Evolutionary conservation across 1,140 invertebrate species (phyloP).

Genomic region (Magallana gigas): DNA sequence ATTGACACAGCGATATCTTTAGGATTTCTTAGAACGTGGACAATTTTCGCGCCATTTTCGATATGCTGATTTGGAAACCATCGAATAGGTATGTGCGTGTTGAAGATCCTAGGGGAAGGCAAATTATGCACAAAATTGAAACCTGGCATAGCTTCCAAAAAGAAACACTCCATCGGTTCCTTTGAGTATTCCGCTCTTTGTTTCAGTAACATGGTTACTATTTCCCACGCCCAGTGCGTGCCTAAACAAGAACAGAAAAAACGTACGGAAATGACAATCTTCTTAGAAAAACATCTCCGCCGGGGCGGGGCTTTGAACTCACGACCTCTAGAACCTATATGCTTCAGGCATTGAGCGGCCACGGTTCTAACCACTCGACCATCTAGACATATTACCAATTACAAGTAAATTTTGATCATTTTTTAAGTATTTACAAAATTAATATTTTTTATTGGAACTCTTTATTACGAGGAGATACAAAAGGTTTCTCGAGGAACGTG

Average conservation of each 20-base stretch:
- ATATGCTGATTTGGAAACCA: constrained; percentile 47
- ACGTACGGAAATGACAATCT: too few species aligned
- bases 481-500: too few species aligned
- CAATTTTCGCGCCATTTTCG: constrained; percentile 49
- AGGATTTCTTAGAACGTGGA: constrained; percentile 60
- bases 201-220: constrained; percentile 45
- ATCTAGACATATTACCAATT: too few species aligned
- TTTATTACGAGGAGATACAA: too few species aligned
- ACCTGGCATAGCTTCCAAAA: constrained; percentile 52
- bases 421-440: too few species aligned
- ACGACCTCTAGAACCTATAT: too few species aligned
- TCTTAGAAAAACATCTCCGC: too few species aligned
- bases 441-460: too few species aligned
- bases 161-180: constrained; percentile 45
- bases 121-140: constrained; percentile 38
- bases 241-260: constrained; percentile 22
- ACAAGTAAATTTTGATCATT: too few species aligned
- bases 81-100: constrained; percentile 54
- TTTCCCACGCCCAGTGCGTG: constrained; percentile 53
- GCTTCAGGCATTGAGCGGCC: too few species aligned
- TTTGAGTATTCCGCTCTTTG: constrained; percentile 39
- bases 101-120: constrained; percentile 52
- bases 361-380: too few species aligned
- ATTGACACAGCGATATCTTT: constrained; percentile 60
- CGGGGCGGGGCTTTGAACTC: too few species aligned